Percentiles rank a stretch among this genome's conserved stretches.
Conservation (phyloP, 1,140 invertebrate genomes). For the Marisa cornuarietis region DNA sequence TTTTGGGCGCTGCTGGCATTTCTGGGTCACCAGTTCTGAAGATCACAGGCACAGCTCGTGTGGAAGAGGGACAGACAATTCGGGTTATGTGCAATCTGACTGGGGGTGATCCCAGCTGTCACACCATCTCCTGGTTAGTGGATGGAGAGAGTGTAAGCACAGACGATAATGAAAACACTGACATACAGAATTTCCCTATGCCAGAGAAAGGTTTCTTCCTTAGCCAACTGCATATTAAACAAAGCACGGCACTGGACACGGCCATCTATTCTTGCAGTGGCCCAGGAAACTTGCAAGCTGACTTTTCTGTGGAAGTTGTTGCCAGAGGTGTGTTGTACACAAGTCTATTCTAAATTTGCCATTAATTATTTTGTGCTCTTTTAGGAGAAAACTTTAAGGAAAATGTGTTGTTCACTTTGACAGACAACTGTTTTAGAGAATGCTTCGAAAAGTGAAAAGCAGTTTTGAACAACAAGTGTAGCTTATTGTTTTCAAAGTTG, state of each 20-base stretch:
- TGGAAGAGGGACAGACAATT: slow-evolving; percentile 6
- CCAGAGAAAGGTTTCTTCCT: slow-evolving; percentile 11
- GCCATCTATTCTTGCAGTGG: slow-evolving; percentile 10
- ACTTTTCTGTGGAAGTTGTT: slow-evolving; percentile 4
- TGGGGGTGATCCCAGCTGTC: not conserved
- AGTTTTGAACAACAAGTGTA: not conserved
- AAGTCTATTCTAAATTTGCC: slow-evolving; percentile 1
- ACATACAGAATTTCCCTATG: slow-evolving; percentile 12
- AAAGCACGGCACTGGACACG: not conserved
- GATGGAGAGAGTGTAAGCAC: not conserved
- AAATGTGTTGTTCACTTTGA: not conserved
- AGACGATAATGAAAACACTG: not conserved
- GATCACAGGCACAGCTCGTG: slow-evolving; percentile 8
- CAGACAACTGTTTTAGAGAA: not conserved
- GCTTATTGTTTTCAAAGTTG: too few relatives aligned
- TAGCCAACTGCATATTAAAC: not conserved
- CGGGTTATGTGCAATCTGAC: slow-evolving; percentile 16
- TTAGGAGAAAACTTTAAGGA: not conserved
- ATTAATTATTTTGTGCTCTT: not conserved
- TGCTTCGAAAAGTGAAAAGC: not conserved
- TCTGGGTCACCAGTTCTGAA: slow-evolving; percentile 1
- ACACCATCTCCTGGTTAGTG: slow-evolving; percentile 8
- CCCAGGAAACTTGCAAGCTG: not conserved
- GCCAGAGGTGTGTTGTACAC: not conserved
- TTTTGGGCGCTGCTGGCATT: too few relatives aligned